Percentiles rank a stretch among this genome's conserved stretches.
Evolutionary conservation across 2,797 vertebrate genomes (phyloP).

Genomic region (Lemur catta): DNA sequence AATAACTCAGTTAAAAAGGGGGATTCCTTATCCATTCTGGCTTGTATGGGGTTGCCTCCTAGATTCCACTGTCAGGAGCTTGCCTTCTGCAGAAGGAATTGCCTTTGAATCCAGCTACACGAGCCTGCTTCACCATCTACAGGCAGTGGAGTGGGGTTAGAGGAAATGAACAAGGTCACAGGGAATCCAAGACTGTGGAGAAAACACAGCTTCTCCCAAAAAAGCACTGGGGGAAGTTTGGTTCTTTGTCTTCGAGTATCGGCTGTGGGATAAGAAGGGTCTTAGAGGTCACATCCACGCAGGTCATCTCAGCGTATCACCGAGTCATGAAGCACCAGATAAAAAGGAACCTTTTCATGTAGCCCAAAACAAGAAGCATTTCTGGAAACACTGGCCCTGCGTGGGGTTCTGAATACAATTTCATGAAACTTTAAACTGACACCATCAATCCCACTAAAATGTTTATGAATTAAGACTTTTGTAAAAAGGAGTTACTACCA

Average conservation of each 20-base stretch:
- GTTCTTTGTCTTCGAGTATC: not conserved
- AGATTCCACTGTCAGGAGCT: not conserved
- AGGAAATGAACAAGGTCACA: not conserved
- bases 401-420: not conserved
- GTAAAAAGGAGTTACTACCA: not conserved
- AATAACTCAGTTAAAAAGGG: not conserved
- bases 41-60: not conserved
- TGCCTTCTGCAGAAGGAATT: not conserved
- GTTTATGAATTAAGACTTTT: constrained; percentile 40
- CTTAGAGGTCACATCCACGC: not conserved
- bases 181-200: not conserved
- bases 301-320: not conserved
- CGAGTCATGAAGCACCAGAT: not conserved
- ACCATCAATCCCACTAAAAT: not conserved
- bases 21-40: not conserved
- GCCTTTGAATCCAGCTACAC: not conserved
- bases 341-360: not conserved
- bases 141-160: not conserved
- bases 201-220: not conserved
- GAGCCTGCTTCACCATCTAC: not conserved
- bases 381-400: not conserved
- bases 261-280: not conserved
- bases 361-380: not conserved
- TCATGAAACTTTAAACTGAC: constrained; percentile 1
- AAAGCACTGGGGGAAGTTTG: not conserved